phyloP scores from a whole-genome alignment of 2,888 invertebrate genomes.

The Hypercompe scribonia region DNA sequence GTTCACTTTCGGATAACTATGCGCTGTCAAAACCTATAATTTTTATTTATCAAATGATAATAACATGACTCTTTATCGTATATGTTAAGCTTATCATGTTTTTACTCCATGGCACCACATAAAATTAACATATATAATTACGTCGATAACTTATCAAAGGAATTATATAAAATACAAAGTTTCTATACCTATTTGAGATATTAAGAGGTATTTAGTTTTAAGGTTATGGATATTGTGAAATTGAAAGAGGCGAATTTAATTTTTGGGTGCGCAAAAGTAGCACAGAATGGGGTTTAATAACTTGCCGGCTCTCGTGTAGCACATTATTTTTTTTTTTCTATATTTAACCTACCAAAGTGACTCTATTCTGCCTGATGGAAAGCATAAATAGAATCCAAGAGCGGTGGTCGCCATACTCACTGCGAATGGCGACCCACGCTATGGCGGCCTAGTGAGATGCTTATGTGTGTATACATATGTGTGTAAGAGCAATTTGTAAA shows the following conservation, averaged over 20 bases:
- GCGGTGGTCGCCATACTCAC: too few relatives aligned
- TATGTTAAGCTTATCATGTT: constrained; percentile 13
- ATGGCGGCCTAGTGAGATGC: too few relatives aligned
- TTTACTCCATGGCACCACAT: constrained; percentile 37
- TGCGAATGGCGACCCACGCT: too few relatives aligned
- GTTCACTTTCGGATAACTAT: neutral
- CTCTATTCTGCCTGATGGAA: too few relatives aligned
- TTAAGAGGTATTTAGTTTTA: neutral
- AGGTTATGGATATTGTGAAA: neutral
- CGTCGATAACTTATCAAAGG: constrained; percentile 36
- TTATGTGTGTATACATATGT: too few relatives aligned
- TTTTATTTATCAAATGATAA: constrained; percentile 3
- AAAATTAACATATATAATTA: constrained; percentile 17
- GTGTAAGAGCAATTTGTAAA: too few relatives aligned
- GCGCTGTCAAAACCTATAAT: neutral
- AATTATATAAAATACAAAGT: constrained; percentile 10
- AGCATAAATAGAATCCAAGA: too few relatives aligned
- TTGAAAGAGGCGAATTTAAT: neutral
- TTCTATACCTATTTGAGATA: neutral
- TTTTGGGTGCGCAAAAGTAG: neutral
- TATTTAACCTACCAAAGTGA: too few relatives aligned
- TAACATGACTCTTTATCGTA: neutral
- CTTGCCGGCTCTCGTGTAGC: too few relatives aligned
- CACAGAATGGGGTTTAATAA: too few relatives aligned
- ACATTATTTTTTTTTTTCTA: too few relatives aligned